phyloP scores from a whole-genome alignment of 2,113 vertebrate species.

The Setophaga kirtlandii region DNA sequence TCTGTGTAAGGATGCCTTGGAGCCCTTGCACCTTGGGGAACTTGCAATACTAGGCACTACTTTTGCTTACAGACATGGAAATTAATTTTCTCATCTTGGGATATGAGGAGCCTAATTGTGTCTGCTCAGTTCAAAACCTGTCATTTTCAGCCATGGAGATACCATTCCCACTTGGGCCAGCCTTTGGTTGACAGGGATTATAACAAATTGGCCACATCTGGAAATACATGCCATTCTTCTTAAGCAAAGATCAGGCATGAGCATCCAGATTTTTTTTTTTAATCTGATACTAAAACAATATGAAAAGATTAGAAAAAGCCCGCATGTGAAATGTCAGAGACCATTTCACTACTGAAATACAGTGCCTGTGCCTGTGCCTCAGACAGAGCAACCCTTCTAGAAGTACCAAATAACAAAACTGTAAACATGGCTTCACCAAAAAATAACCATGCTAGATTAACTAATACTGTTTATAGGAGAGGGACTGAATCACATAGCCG shows the following conservation, averaged over 20 bases:
- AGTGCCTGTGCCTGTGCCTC: background rate
- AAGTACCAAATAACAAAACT: background rate
- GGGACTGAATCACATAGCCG: background rate
- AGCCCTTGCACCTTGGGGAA: background rate
- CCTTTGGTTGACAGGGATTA: background rate
- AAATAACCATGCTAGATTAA: background rate
- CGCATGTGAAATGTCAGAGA: background rate
- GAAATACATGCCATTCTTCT: background rate
- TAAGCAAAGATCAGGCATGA: background rate
- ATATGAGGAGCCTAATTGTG: background rate
- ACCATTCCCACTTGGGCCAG: background rate
- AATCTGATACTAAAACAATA: background rate
- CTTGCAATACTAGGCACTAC: background rate
- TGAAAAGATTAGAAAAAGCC: background rate
- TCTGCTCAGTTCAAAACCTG: background rate
- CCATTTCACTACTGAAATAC: background rate
- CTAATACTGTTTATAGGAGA: background rate
- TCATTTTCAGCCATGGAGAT: background rate
- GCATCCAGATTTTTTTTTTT: background rate
- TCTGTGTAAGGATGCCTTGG: background rate
- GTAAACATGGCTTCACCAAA: background rate
- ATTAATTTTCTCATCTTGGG: background rate
- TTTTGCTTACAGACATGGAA: background rate
- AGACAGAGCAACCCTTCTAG: background rate
- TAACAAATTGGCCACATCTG: background rate